These are phyloP conservation scores for Eleginops maclovinus DNA, from an alignment of 2,113 vertebrate species.

Conservation along the genomic window DNA sequence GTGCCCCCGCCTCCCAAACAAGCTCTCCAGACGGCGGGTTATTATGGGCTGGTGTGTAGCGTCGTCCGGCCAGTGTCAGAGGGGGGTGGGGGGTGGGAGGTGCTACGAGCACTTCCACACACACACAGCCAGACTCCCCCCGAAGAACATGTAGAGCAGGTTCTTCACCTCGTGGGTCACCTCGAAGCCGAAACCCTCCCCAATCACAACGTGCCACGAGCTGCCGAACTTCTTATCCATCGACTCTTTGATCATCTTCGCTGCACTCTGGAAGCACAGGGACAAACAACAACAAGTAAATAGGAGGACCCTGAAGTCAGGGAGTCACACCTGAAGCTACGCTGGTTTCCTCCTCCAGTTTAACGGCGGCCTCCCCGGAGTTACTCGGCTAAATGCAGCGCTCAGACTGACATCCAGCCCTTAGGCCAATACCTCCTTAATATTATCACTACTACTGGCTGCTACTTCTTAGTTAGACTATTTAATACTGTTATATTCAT, in stretches of 20 bases:
- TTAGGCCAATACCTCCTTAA: no score
- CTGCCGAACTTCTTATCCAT: constrained; percentile 99
- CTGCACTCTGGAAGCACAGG: constrained; percentile 88
- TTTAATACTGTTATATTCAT: no score
- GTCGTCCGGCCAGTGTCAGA: no score
- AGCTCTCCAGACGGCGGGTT: not conserved
- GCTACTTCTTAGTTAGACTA: no score
- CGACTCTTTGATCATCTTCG: constrained; percentile 99
- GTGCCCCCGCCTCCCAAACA: not conserved
- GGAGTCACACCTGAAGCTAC: no score
- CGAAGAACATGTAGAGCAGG: constrained; percentile 98
- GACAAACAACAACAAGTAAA: not conserved
- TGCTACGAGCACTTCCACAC: constrained; percentile 98
- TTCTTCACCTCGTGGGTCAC: constrained; percentile 97
- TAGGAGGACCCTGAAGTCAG: not conserved
- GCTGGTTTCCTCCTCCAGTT: no score
- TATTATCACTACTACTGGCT: no score
- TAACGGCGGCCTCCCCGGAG: no score
- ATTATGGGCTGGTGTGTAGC: constrained; percentile 23
- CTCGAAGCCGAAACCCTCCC: constrained; percentile 96
- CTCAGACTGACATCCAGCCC: no score
- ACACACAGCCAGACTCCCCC: constrained; percentile 93
- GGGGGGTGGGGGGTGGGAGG: constrained; percentile 19
- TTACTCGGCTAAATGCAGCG: no score
- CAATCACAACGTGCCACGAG: constrained; percentile 98